These are phyloP conservation scores for Timandra comae DNA, from an alignment of 2,888 invertebrate genomes.

Conservation along the genomic window DNA sequence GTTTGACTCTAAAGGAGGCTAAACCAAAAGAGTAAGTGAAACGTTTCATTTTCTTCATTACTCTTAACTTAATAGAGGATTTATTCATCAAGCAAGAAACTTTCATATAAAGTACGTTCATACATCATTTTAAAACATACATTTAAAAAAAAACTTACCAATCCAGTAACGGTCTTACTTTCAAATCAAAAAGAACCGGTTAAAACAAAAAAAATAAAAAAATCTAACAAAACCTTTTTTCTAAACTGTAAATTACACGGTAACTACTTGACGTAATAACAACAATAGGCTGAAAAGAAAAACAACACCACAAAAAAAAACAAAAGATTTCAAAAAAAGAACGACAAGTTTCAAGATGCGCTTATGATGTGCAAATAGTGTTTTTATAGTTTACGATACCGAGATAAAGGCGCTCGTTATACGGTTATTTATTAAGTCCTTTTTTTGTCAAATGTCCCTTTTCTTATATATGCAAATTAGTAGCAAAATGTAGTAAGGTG, in stretches of 20 bases:
- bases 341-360: slow-evolving; percentile 6
- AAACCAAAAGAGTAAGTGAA: too few species aligned
- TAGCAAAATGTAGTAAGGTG: too few species aligned
- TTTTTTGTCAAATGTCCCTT: too few species aligned
- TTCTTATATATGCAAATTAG: too few species aligned
- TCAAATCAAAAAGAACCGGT: slow-evolving; percentile 5
- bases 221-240: slow-evolving; percentile 13
- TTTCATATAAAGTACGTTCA: too few species aligned
- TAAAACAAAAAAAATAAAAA: slow-evolving; percentile 9
- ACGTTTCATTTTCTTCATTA: too few species aligned
- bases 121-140: background rate
- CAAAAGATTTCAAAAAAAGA: slow-evolving; percentile 8
- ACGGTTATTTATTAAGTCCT: slow-evolving; percentile 44
- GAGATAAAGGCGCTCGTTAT: slow-evolving; percentile 49
- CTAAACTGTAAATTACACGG: slow-evolving; percentile 51
- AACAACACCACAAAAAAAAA: slow-evolving; percentile 24
- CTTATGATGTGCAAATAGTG: slow-evolving; percentile 33
- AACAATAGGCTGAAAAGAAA: slow-evolving; percentile 10
- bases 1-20: too few species aligned
- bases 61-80: too few species aligned
- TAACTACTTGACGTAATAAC: slow-evolving; percentile 29
- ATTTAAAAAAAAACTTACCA: too few species aligned
- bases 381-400: slow-evolving; percentile 38
- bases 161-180: too few species aligned
- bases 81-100: too few species aligned